phyloP scores from a whole-genome alignment of 35 echinoderm and acorn worm genomes.

The Apostichopus parvimensis region DNA sequence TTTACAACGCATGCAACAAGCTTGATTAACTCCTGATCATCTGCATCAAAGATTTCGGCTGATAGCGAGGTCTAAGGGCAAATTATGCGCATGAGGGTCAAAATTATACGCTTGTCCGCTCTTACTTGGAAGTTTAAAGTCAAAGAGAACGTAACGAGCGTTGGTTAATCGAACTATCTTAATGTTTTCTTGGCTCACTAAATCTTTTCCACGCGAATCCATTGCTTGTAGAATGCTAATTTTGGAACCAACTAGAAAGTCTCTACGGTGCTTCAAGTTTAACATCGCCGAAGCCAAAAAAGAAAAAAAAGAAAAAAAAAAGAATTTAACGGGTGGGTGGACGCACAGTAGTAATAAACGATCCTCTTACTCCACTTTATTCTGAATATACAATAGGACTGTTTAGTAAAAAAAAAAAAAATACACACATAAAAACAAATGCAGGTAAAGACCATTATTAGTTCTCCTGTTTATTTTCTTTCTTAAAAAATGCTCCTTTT shows the following conservation, averaged over 20 bases:
- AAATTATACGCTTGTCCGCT: conserved; percentile 37
- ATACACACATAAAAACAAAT: conserved; percentile 22
- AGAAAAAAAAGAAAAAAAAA: not conserved
- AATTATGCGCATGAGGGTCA: conserved; percentile 14
- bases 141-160: conserved; percentile 15
- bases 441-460: not conserved
- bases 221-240: conserved; percentile 45
- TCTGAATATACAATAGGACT: not conserved
- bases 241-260: not conserved
- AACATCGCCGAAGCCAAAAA: conserved; percentile 1
- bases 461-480: conserved; percentile 39
- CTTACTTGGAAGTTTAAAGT: conserved; percentile 36
- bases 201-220: conserved; percentile 26
- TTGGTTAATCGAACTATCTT: conserved; percentile 47
- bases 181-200: conserved; percentile 5
- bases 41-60: not conserved
- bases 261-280: not conserved
- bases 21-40: conserved; percentile 16
- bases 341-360: conserved; percentile 7
- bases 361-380: not conserved
- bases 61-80: conserved; percentile 36
- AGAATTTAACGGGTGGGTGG: conserved; percentile 26
- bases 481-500: not conserved
- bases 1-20: conserved; percentile 12
- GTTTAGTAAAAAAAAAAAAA: not conserved